phyloP scores from a whole-genome alignment of 2,797 vertebrate species.

The Manis crassicaudata region DNA sequence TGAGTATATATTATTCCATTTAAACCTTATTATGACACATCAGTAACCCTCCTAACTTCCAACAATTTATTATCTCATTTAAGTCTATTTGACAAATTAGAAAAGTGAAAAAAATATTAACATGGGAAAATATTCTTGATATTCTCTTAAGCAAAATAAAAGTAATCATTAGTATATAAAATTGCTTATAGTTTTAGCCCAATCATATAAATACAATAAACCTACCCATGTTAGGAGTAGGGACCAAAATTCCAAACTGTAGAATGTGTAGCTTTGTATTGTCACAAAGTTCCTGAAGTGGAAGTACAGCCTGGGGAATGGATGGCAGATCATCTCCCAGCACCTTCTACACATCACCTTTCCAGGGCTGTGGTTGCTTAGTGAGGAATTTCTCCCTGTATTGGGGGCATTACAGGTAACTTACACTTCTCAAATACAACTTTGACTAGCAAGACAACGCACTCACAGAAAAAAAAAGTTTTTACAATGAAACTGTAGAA shows the following conservation, averaged over 20 bases:
- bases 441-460: too few species aligned
- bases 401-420: not conserved
- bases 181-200: not conserved
- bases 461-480: not conserved
- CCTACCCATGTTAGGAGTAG: not conserved
- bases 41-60: not conserved
- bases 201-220: not conserved
- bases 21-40: conserved; percentile 18
- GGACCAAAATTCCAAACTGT: not conserved
- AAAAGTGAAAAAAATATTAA: not conserved
- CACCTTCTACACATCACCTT: not conserved
- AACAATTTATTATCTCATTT: conserved; percentile 7
- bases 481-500: not conserved
- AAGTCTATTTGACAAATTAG: conserved; percentile 24
- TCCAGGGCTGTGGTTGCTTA: not conserved
- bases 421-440: not conserved
- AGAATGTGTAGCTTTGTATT: not conserved
- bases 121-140: not conserved
- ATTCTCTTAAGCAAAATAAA: not conserved
- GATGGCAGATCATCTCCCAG: too few species aligned
- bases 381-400: not conserved
- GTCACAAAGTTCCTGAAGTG: not conserved
- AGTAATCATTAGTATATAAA: not conserved
- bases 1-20: not conserved
- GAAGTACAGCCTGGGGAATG: not conserved